These are phyloP conservation scores for Hypsibius dujardini DNA, from an alignment of 1,140 invertebrate genomes.

Conservation along the genomic window DNA sequence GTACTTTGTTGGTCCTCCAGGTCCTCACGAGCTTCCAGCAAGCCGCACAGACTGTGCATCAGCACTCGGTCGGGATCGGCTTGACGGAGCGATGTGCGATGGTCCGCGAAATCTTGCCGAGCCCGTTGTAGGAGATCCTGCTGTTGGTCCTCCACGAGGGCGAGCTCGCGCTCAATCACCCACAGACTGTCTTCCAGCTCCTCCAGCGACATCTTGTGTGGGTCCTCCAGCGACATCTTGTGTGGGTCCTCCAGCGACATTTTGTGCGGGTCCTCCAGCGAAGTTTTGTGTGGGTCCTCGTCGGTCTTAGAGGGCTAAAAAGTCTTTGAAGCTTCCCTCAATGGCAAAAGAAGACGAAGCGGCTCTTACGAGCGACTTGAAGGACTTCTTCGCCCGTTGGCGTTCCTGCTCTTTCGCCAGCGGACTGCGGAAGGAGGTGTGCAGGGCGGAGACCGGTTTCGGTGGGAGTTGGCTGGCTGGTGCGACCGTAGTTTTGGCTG, in stretches of 20 bases:
- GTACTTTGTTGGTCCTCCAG: neutral
- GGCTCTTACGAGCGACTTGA: neutral
- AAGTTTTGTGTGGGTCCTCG: neutral
- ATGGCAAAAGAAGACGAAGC: neutral
- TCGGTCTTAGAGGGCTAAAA: neutral
- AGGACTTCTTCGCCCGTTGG: neutral
- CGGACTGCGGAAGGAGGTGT: neutral
- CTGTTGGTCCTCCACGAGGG: neutral
- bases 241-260: too few relatives aligned
- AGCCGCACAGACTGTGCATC: neutral
- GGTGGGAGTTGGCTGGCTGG: too few relatives aligned
- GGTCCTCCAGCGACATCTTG: too few relatives aligned
- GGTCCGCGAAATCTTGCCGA: neutral
- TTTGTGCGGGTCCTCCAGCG: neutral
- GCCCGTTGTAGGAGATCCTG: neutral
- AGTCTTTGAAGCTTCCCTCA: slow-evolving; percentile 4
- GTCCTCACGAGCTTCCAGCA: neutral
- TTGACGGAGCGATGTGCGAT: neutral
- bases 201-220: too few relatives aligned
- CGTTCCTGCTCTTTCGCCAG: neutral
- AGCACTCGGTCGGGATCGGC: neutral
- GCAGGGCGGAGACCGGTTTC: neutral
- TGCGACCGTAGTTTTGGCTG: too few relatives aligned
- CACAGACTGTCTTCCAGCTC: too few relatives aligned
- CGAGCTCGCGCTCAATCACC: too few relatives aligned